These are phyloP conservation scores for Otolemur garnettii DNA, from an alignment of 2,113 vertebrate species.

Conservation along the genomic window DNA sequence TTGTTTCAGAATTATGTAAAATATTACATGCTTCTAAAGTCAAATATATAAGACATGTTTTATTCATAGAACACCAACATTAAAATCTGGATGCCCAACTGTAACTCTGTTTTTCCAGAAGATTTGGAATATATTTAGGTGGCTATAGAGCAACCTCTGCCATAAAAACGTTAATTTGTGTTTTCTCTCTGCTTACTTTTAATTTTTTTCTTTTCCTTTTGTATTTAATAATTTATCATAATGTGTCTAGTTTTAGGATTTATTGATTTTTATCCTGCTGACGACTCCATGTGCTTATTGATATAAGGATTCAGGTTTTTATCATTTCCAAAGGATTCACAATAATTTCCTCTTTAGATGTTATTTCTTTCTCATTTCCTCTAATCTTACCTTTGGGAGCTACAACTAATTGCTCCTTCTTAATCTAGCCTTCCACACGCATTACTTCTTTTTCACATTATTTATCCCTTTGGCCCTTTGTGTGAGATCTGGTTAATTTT, in stretches of 20 bases:
- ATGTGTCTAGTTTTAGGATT: background rate
- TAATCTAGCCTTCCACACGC: background rate
- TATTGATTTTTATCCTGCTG: background rate
- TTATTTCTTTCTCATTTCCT: background rate
- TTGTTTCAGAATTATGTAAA: conserved; percentile 58
- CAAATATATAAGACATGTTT: background rate
- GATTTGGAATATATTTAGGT: background rate
- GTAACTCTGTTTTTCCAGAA: background rate
- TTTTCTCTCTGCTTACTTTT: conserved; percentile 9
- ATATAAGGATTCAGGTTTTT: background rate
- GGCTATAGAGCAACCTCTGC: background rate
- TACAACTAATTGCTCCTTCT: background rate
- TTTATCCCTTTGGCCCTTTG: background rate
- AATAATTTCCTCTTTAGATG: conserved; percentile 16
- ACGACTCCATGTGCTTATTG: background rate
- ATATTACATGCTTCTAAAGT: conserved; percentile 10
- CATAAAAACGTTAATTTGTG: background rate
- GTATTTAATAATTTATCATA: background rate
- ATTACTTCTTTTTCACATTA: conserved; percentile 23
- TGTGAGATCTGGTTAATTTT: background rate
- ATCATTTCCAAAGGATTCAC: background rate
- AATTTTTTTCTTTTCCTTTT: background rate
- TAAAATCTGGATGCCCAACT: background rate
- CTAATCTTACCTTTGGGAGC: background rate
- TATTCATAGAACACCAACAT: conserved; percentile 25